phyloP scores from a whole-genome alignment of 2,888 invertebrate species.

The Ochropleura plecta region DNA sequence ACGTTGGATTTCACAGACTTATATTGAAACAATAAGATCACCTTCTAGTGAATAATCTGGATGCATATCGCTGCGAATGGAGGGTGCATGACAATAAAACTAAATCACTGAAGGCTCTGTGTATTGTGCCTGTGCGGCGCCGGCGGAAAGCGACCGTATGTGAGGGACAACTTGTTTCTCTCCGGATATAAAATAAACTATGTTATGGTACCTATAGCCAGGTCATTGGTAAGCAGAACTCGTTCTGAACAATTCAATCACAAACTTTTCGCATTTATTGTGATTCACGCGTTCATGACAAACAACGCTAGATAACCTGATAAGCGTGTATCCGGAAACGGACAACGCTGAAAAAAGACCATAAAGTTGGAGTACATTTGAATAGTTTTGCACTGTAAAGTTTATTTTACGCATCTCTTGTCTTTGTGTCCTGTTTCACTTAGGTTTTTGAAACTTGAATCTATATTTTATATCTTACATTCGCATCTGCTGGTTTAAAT shows the following conservation, averaged over 20 bases:
- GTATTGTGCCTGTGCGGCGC: slow-evolving; percentile 88
- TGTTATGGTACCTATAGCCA: slow-evolving; percentile 71
- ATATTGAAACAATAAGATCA: slow-evolving; percentile 69
- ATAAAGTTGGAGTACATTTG: not conserved
- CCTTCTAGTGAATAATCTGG: slow-evolving; percentile 80
- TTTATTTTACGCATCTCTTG: slow-evolving; percentile 1
- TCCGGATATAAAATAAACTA: slow-evolving; percentile 86
- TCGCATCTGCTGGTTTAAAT: too few species aligned
- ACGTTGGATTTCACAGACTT: slow-evolving; percentile 14
- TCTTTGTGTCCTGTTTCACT: not conserved
- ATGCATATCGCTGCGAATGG: slow-evolving; percentile 75
- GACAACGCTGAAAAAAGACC: slow-evolving; percentile 3
- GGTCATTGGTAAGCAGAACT: slow-evolving; percentile 68
- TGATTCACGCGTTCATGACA: slow-evolving; percentile 48
- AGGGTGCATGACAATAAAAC: slow-evolving; percentile 90
- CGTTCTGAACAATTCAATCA: slow-evolving; percentile 59
- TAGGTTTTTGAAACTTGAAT: not conserved
- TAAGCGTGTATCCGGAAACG: slow-evolving; percentile 15
- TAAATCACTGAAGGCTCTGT: slow-evolving; percentile 87
- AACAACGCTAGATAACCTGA: slow-evolving; percentile 40
- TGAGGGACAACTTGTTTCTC: slow-evolving; percentile 85
- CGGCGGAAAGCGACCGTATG: slow-evolving; percentile 89
- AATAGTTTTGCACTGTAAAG: not conserved
- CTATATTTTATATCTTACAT: too few species aligned
- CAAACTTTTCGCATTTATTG: slow-evolving; percentile 64